These are phyloP conservation scores for Drosophila kokeensis DNA, from an alignment of 2,888 invertebrate species.

Conservation along the genomic window DNA sequence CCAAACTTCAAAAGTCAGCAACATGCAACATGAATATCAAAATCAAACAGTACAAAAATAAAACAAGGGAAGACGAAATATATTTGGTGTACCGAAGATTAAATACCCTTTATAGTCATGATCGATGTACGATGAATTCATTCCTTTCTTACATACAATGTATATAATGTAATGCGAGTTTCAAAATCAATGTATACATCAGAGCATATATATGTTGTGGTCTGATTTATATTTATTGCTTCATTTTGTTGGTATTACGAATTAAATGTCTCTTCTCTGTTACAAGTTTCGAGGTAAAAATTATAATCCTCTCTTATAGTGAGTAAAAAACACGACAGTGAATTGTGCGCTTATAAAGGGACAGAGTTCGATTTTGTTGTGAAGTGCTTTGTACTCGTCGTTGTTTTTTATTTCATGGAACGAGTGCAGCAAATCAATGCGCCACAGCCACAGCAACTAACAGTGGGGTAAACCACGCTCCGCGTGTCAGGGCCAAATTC, in stretches of 20 bases:
- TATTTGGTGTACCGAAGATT: not conserved
- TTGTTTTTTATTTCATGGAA: conserved; percentile 61
- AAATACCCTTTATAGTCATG: conserved; percentile 13
- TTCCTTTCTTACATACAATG: not conserved
- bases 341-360: conserved; percentile 34
- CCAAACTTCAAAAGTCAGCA: conserved; percentile 78
- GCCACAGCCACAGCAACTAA: conserved; percentile 40
- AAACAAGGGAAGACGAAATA: conserved; percentile 23
- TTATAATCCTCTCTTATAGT: conserved; percentile 10
- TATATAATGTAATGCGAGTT: too few relatives aligned
- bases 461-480: conserved; percentile 52
- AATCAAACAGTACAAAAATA: conserved; percentile 52
- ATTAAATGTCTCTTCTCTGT: not conserved
- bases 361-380: conserved; percentile 25
- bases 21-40: conserved; percentile 81
- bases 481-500: conserved; percentile 79
- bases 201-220: not conserved
- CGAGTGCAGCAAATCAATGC: conserved; percentile 76
- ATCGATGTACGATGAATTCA: not conserved
- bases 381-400: conserved; percentile 57
- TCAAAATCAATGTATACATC: not conserved
- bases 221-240: not conserved
- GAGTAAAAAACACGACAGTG: conserved; percentile 38
- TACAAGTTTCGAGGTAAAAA: not conserved
- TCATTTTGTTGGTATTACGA: not conserved